Evolutionary conservation across 2,888 invertebrate genomes (phyloP).

Genomic region (Sinotaia quadrata): DNA sequence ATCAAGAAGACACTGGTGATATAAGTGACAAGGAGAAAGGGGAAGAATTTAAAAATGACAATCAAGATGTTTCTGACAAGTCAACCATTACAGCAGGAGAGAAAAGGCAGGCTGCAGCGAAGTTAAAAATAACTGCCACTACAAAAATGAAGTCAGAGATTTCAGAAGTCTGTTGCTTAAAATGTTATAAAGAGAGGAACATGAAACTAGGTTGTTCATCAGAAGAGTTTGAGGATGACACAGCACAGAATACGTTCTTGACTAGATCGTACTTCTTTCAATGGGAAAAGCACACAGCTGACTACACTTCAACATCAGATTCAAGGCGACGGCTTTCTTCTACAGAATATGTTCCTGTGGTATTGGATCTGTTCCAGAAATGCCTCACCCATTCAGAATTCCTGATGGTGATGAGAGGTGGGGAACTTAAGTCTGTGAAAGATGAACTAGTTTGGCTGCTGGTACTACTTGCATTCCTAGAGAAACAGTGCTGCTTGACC

Average conservation of each 20-base stretch:
- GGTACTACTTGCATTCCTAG: constrained; percentile 76
- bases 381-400: constrained; percentile 59
- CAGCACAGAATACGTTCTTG: too few species aligned
- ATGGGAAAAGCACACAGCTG: too few species aligned
- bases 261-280: too few species aligned
- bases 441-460: constrained; percentile 10
- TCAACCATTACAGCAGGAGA: not conserved
- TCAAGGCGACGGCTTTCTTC: constrained; percentile 28
- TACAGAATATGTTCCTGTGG: constrained; percentile 21
- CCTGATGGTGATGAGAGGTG: constrained; percentile 55
- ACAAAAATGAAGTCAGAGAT: too few species aligned
- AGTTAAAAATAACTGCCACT: too few species aligned
- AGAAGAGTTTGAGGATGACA: too few species aligned
- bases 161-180: too few species aligned
- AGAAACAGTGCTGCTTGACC: constrained; percentile 78
- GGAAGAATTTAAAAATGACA: not conserved
- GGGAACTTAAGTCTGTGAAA: constrained; percentile 40
- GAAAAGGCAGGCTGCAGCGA: too few species aligned
- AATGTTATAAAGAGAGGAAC: too few species aligned
- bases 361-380: constrained; percentile 52
- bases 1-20: not conserved
- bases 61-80: not conserved
- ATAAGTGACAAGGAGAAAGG: not conserved
- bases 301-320: too few species aligned
- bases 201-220: too few species aligned